Evolutionary conservation across 2,797 vertebrate genomes (phyloP).

Genomic region (Xenopus petersii): DNA sequence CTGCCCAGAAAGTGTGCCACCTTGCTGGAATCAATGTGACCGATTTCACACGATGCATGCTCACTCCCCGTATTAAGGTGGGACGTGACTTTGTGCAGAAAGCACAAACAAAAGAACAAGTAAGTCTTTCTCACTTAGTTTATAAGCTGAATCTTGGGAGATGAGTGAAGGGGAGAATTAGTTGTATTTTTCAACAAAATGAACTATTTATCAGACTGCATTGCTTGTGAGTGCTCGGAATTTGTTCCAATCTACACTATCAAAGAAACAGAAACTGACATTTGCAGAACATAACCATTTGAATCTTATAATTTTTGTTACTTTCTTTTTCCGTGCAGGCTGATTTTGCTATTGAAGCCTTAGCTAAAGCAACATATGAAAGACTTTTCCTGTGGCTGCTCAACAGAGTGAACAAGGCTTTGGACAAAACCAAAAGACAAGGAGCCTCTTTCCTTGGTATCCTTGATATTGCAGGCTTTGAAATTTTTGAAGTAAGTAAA

Average conservation of each 20-base stretch:
- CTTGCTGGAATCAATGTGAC: slow-evolving; percentile 95
- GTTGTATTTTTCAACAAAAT: background rate
- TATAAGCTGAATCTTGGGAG: too few species aligned
- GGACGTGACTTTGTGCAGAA: slow-evolving; percentile 95
- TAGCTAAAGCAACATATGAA: slow-evolving; percentile 93
- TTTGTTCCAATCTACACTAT: too few species aligned
- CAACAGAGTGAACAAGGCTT: slow-evolving; percentile 86
- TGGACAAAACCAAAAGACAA: slow-evolving; percentile 94
- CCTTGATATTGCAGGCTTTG: slow-evolving; percentile 95
- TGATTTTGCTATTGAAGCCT: slow-evolving; percentile 88
- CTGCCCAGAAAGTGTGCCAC: slow-evolving; percentile 96
- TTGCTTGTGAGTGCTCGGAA: too few species aligned
- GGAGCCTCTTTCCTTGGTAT: slow-evolving; percentile 95
- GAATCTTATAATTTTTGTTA: background rate
- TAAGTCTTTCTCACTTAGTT: slow-evolving; percentile 49
- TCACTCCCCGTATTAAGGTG: slow-evolving; percentile 95
- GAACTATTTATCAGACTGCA: too few species aligned
- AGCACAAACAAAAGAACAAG: slow-evolving; percentile 97
- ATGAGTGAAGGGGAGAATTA: background rate
- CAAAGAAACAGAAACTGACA: too few species aligned
- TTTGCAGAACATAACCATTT: too few species aligned
- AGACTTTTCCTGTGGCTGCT: slow-evolving; percentile 94
- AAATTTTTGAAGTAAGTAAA: slow-evolving; percentile 87
- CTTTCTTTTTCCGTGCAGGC: slow-evolving; percentile 66
- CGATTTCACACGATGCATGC: slow-evolving; percentile 91